phyloP scores from a whole-genome alignment of 2,113 vertebrate genomes.

The Clupea harengus region DNA sequence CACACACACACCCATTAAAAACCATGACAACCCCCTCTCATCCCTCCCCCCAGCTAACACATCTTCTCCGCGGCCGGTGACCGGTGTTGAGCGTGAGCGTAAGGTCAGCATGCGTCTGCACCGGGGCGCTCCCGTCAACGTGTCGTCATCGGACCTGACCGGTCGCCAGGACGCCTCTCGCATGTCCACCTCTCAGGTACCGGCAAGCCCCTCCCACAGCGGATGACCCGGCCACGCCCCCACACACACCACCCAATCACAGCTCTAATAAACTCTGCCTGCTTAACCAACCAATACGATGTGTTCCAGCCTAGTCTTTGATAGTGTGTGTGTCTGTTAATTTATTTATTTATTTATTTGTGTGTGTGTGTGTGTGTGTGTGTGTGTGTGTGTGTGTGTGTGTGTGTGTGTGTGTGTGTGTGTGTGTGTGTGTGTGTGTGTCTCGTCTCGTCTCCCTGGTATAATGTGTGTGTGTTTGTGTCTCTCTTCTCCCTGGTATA shows the following conservation, averaged over 20 bases:
- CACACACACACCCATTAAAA: background rate
- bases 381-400: too few relatives aligned
- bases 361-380: too few relatives aligned
- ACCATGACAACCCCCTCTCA: background rate
- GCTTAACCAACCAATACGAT: background rate
- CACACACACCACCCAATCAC: background rate
- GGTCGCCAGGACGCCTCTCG: conserved; percentile 91
- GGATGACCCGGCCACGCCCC: background rate
- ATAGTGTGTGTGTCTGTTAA: background rate
- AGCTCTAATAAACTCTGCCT: background rate
- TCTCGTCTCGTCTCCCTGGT: background rate
- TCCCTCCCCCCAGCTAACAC: conserved; percentile 76
- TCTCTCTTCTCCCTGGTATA: too few relatives aligned
- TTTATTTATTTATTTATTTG: too few relatives aligned
- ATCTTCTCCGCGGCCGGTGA: conserved; percentile 82
- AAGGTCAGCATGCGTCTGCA: conserved; percentile 97
- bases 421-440: too few relatives aligned
- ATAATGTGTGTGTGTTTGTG: too few relatives aligned
- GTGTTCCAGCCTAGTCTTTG: background rate
- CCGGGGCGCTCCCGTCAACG: conserved; percentile 88
- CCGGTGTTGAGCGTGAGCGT: conserved; percentile 87
- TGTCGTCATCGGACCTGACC: conserved; percentile 90
- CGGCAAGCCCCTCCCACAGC: conserved; percentile 22
- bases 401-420: too few relatives aligned
- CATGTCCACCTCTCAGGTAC: conserved; percentile 98